Conservation (phyloP, 64 coral and sea anemone species). For the Pachyseris speciosa region DNA sequence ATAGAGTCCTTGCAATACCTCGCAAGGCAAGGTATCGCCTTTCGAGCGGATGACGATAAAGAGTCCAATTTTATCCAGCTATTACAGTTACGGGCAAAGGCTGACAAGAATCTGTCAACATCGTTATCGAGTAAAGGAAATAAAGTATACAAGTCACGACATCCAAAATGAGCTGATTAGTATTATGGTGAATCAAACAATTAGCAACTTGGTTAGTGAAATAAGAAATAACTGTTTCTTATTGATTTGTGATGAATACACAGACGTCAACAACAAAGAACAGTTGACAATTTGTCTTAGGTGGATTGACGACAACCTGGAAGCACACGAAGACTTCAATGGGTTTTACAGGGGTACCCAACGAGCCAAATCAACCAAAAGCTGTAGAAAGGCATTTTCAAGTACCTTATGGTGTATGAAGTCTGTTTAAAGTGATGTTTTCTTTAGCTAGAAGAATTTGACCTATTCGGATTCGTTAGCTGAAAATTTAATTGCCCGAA, state of each 20-base stretch:
- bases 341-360: too few relatives aligned
- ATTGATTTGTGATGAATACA: conserved; percentile 43
- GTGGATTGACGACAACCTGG: conserved; percentile 43
- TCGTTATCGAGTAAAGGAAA: not conserved
- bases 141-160: conserved; percentile 1
- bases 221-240: conserved; percentile 32
- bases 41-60: conserved; percentile 36
- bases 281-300: conserved; percentile 61
- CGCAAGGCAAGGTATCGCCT: conserved; percentile 55
- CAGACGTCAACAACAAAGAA: conserved; percentile 64
- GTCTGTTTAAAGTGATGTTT: too few relatives aligned
- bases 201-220: conserved; percentile 24
- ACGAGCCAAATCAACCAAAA: too few relatives aligned
- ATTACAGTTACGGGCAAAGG: conserved; percentile 60
- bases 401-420: too few relatives aligned
- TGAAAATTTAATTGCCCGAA: too few relatives aligned
- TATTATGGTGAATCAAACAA: conserved; percentile 50
- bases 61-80: conserved; percentile 64
- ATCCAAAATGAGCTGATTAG: conserved; percentile 58
- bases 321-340: conserved; percentile 27
- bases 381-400: too few relatives aligned
- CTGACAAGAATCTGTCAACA: conserved; percentile 31
- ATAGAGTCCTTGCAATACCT: conserved; percentile 68
- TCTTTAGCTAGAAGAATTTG: too few relatives aligned
- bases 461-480: too few relatives aligned